Conservation (phyloP, 2,888 invertebrate species). For the Ormyrus labotus region DNA sequence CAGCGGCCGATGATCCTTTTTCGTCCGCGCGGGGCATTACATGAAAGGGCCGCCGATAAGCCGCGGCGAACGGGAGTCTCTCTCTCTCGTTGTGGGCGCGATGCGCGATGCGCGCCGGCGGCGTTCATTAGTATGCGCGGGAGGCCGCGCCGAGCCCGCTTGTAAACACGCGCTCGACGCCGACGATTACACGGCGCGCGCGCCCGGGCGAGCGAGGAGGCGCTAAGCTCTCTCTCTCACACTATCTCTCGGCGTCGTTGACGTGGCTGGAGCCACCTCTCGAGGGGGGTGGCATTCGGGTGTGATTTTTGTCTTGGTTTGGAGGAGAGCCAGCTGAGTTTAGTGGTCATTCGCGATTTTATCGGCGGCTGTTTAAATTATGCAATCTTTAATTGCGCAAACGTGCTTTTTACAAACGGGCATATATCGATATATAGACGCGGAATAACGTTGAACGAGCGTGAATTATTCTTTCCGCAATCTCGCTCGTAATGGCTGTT, state of each 20-base stretch:
- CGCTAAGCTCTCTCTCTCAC: background rate
- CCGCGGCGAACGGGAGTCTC: background rate
- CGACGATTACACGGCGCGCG: constrained; percentile 21
- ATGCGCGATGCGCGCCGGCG: background rate
- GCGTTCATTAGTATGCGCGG: constrained; percentile 49
- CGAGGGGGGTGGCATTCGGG: no score
- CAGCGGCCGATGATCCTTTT: background rate
- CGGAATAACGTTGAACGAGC: no score
- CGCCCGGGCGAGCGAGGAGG: background rate
- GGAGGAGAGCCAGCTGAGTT: no score
- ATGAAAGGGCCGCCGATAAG: constrained; percentile 35
- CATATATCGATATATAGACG: no score
- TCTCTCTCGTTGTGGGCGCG: background rate
- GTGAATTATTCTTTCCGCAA: no score
- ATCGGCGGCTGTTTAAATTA: no score
- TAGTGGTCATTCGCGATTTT: background rate
- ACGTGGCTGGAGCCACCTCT: no score
- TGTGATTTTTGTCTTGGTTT: no score
- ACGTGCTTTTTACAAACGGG: no score
- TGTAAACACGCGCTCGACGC: constrained; percentile 48
- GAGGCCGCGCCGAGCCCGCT: background rate
- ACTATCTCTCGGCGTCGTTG: no score
- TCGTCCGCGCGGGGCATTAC: background rate
- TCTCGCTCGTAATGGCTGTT: no score
- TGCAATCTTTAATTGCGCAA: no score